These are phyloP conservation scores for Cheilosia variabilis DNA, from an alignment of 2,888 invertebrate species.

Conservation along the genomic window DNA sequence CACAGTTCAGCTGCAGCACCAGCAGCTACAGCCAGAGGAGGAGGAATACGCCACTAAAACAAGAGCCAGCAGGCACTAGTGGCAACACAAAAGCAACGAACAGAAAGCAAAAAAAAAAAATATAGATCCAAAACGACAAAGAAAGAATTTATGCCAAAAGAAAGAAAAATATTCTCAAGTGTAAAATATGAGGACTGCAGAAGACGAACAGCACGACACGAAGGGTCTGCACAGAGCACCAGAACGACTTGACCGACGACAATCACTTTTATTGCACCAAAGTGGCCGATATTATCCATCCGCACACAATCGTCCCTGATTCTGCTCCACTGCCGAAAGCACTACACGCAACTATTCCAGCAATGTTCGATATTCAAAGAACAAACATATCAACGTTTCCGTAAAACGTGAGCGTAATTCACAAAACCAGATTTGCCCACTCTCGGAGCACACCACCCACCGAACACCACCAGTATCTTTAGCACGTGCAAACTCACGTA, in stretches of 20 bases:
- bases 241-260: conserved; percentile 57
- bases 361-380: conserved; percentile 65
- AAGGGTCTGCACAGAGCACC: conserved; percentile 37
- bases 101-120: conserved; percentile 41
- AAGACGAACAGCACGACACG: conserved; percentile 57
- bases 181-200: conserved; percentile 72
- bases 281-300: conserved; percentile 42
- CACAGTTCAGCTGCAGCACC: conserved; percentile 68
- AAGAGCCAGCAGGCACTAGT: conserved; percentile 64
- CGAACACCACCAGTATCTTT: conserved; percentile 9
- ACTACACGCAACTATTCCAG: conserved; percentile 55
- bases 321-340: conserved; percentile 43
- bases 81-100: conserved; percentile 46
- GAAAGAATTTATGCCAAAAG: conserved; percentile 68
- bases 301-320: conserved; percentile 20
- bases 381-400: conserved; percentile 66
- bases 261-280: conserved; percentile 69
- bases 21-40: conserved; percentile 29
- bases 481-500: conserved; percentile 68
- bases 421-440: conserved; percentile 21
- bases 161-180: conserved; percentile 61
- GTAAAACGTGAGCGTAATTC: conserved; percentile 62
- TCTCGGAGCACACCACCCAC: not conserved
- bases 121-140: conserved; percentile 14
- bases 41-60: conserved; percentile 67